phyloP scores from a whole-genome alignment of 2,113 vertebrate species.

The Ailurus styani region DNA sequence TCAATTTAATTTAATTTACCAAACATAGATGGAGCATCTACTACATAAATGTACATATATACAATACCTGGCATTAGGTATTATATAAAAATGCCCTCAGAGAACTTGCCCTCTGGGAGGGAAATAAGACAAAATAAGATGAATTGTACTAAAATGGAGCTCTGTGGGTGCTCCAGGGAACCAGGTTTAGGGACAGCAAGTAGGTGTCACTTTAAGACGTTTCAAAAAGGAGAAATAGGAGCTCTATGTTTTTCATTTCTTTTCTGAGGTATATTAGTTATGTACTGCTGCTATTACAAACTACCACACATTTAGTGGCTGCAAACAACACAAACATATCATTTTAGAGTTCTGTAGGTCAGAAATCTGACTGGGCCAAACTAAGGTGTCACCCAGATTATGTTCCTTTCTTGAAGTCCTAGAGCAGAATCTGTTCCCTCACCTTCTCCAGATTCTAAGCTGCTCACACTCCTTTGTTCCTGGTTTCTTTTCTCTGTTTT shows the following conservation, averaged over 20 bases:
- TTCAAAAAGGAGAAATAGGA: background rate
- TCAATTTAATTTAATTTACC: slow-evolving; percentile 41
- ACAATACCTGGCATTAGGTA: background rate
- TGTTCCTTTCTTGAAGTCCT: background rate
- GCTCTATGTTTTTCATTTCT: background rate
- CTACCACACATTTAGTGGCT: background rate
- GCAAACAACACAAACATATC: background rate
- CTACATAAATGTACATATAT: background rate
- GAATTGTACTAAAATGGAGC: background rate
- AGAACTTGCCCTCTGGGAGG: background rate
- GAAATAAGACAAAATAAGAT: background rate
- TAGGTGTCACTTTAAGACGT: background rate
- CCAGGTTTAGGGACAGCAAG: background rate
- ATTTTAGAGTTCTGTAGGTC: background rate
- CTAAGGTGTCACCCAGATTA: background rate
- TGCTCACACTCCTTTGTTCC: background rate
- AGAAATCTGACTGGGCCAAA: background rate
- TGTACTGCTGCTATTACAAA: background rate
- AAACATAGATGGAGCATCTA: background rate
- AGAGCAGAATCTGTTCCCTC: background rate
- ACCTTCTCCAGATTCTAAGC: background rate
- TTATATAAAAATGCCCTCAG: background rate
- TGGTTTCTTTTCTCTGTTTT: background rate
- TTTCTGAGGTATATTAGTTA: background rate
- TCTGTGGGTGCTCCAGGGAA: background rate